These are phyloP conservation scores for Eucriotettix oculatus DNA, from an alignment of 2,888 invertebrate species.

Conservation along the genomic window DNA sequence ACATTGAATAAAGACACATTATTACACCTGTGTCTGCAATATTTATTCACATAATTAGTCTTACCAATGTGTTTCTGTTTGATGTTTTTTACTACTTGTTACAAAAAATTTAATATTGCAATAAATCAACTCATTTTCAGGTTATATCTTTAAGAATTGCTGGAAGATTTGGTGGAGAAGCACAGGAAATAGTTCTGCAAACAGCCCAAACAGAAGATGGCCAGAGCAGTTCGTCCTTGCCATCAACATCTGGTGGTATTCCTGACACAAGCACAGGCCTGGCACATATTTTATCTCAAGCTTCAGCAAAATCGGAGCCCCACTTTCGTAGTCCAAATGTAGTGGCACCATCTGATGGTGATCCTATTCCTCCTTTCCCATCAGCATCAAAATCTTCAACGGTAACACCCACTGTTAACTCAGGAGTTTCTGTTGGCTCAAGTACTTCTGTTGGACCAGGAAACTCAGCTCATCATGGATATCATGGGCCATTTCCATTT, in stretches of 20 bases:
- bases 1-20: too few species aligned
- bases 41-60: too few species aligned
- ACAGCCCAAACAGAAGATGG: conserved; percentile 27
- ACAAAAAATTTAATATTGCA: too few species aligned
- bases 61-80: too few species aligned
- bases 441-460: conserved; percentile 1
- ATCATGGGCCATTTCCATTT: conserved; percentile 56
- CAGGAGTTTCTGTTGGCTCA: conserved; percentile 13
- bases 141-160: conserved; percentile 53
- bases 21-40: too few species aligned
- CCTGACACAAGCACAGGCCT: conserved; percentile 9
- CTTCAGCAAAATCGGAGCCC: conserved; percentile 13
- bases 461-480: conserved; percentile 28
- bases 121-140: background rate
- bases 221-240: conserved; percentile 17
- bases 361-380: conserved; percentile 32
- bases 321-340: conserved; percentile 52
- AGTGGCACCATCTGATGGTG: conserved; percentile 70
- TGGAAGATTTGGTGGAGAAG: conserved; percentile 44
- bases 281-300: conserved; percentile 6
- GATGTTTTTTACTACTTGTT: too few species aligned
- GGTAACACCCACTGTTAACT: background rate
- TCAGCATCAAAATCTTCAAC: conserved; percentile 14
- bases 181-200: conserved; percentile 51
- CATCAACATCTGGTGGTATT: conserved; percentile 5